Conservation (phyloP, 23 tunicate species). For the Corella eumyota region DNA sequence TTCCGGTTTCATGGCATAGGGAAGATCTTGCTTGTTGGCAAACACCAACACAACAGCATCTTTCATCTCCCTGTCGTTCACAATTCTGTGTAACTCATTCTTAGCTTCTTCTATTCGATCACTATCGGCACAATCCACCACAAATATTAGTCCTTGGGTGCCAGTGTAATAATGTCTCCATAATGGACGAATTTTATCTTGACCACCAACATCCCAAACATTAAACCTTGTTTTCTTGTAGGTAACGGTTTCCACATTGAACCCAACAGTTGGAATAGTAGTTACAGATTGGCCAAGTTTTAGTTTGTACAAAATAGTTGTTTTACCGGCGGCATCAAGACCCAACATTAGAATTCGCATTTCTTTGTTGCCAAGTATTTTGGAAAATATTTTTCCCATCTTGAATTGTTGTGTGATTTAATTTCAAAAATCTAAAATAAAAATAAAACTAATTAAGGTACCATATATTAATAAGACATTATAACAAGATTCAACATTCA, state of each 20-base stretch:
- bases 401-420: too few species aligned
- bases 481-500: too few species aligned
- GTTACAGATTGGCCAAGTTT: conserved; percentile 78
- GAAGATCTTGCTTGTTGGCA: conserved; percentile 97
- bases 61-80: conserved; percentile 89
- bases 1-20: conserved; percentile 71
- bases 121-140: conserved; percentile 88
- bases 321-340: conserved; percentile 96
- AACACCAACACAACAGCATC: conserved; percentile 84
- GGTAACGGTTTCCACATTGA: conserved; percentile 87
- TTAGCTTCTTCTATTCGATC: conserved; percentile 95
- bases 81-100: conserved; percentile 64
- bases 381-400: conserved; percentile 52
- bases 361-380: conserved; percentile 66
- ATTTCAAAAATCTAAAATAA: too few species aligned
- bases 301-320: conserved; percentile 81
- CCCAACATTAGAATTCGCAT: conserved; percentile 93
- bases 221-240: conserved; percentile 71
- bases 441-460: too few species aligned
- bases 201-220: conserved; percentile 98
- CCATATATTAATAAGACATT: too few species aligned
- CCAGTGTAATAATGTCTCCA: conserved; percentile 93
- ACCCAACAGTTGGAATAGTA: conserved; percentile 91
- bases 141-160: conserved; percentile 95
- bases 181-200: conserved; percentile 87